Conservation (phyloP, 2,113 vertebrate species). For the Myrmecophaga tridactyla region DNA sequence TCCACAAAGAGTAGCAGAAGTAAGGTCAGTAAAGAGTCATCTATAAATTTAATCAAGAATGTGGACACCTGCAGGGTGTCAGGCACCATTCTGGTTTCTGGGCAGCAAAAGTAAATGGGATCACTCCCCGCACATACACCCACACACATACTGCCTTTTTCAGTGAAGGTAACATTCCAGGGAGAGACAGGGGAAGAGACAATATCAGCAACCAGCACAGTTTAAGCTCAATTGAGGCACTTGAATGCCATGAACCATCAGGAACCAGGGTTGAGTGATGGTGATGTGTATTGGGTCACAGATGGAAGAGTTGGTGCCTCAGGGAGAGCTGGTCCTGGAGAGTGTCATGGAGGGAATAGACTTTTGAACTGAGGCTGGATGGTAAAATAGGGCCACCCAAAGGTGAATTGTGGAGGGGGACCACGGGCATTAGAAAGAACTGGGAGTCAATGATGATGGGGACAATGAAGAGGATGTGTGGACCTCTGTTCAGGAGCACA, state of each 20-base stretch:
- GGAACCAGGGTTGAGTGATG: fast-evolving
- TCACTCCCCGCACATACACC: fast-evolving
- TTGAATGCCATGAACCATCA: fast-evolving
- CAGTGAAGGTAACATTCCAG: no score
- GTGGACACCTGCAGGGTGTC: background rate
- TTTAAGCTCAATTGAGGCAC: background rate
- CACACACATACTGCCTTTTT: fast-evolving
- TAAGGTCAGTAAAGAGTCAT: no score
- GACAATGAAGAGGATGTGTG: background rate
- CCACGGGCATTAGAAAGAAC: no score
- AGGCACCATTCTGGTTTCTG: no score
- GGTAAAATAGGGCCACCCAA: background rate
- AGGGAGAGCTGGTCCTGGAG: background rate
- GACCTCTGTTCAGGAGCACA: fast-evolving
- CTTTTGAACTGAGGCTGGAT: background rate
- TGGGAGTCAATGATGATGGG: fast-evolving
- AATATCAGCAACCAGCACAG: background rate
- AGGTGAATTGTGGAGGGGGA: fast-evolving
- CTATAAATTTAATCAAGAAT: background rate
- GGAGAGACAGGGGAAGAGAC: fast-evolving
- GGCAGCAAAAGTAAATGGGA: no score
- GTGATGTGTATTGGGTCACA: no score
- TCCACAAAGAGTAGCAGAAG: background rate
- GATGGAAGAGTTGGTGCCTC: background rate
- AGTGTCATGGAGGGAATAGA: no score